A percentile compares a stretch with the other conserved stretches of the same genome.
Conservation (phyloP, 2,888 invertebrate genomes). For the Lepidochitona cinerea region DNA sequence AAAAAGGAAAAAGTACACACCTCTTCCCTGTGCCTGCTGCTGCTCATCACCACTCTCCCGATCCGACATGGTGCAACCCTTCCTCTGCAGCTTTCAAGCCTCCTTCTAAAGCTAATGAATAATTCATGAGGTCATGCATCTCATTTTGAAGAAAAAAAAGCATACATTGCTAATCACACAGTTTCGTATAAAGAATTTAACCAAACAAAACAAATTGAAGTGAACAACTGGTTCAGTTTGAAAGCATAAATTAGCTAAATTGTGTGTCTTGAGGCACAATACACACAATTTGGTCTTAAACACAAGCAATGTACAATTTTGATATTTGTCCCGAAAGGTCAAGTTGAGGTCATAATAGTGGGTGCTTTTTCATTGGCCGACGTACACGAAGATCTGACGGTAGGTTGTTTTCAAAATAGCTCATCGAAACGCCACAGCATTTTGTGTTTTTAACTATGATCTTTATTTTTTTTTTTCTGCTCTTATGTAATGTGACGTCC, state of each 20-base stretch:
- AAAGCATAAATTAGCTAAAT: too few relatives aligned
- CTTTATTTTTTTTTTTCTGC: too few relatives aligned
- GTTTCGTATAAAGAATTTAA: not conserved
- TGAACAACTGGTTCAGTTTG: too few relatives aligned
- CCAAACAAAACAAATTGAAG: too few relatives aligned
- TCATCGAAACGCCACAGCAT: not conserved
- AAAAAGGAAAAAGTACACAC: slow-evolving; percentile 39
- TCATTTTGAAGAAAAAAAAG: slow-evolving; percentile 10
- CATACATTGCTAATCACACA: too few relatives aligned
- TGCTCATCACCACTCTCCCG: slow-evolving; percentile 71
- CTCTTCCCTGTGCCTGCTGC: slow-evolving; percentile 67
- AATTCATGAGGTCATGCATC: slow-evolving; percentile 59
- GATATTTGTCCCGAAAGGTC: not conserved
- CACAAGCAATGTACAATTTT: too few relatives aligned
- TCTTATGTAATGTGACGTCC: too few relatives aligned
- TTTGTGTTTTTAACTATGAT: too few relatives aligned
- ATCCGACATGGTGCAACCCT: slow-evolving; percentile 72
- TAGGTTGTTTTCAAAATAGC: slow-evolving; percentile 2
- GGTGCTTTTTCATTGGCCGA: not conserved
- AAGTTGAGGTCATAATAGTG: not conserved
- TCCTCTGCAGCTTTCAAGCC: slow-evolving; percentile 63
- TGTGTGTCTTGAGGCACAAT: too few relatives aligned
- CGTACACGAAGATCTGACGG: not conserved
- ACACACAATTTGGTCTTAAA: too few relatives aligned
- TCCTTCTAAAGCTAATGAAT: slow-evolving; percentile 66